Percentiles rank a stretch among this genome's conserved stretches.
Evolutionary conservation across 2,888 invertebrate genomes (phyloP).

Genomic region (Atrina japonica): DNA sequence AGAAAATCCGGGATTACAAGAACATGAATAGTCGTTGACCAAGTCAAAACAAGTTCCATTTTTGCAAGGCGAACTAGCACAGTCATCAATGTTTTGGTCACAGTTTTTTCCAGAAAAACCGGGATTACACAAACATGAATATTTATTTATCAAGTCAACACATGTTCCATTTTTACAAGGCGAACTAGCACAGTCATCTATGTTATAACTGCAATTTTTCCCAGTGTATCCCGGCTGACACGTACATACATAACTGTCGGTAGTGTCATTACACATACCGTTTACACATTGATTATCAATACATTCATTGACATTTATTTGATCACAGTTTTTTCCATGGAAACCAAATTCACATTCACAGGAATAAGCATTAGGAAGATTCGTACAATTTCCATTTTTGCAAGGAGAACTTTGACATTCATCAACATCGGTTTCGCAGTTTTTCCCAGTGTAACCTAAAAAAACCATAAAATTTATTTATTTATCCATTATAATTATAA

Average conservation of each 20-base stretch:
- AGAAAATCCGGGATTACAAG: slow-evolving; percentile 6
- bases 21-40: slow-evolving; percentile 10
- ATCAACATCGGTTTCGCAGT: slow-evolving; percentile 4
- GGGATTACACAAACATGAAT: not conserved
- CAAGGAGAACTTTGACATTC: slow-evolving; percentile 6
- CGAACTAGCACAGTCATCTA: slow-evolving; percentile 12
- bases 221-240: slow-evolving; percentile 18
- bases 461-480: no score
- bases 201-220: slow-evolving; percentile 7
- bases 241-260: slow-evolving; percentile 9
- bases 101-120: slow-evolving; percentile 21
- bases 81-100: slow-evolving; percentile 14
- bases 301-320: slow-evolving; percentile 10
- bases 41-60: slow-evolving; percentile 11
- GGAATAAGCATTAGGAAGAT: not conserved
- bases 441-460: slow-evolving; percentile 20
- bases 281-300: slow-evolving; percentile 2
- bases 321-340: slow-evolving; percentile 5
- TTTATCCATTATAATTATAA: no score
- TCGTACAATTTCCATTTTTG: not conserved
- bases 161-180: slow-evolving; percentile 20
- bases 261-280: slow-evolving; percentile 8
- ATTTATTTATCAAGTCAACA: slow-evolving; percentile 1
- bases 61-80: slow-evolving; percentile 7
- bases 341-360: slow-evolving; percentile 1